phyloP scores from a whole-genome alignment of 2,113 vertebrate species.

The Caranx melampygus region DNA sequence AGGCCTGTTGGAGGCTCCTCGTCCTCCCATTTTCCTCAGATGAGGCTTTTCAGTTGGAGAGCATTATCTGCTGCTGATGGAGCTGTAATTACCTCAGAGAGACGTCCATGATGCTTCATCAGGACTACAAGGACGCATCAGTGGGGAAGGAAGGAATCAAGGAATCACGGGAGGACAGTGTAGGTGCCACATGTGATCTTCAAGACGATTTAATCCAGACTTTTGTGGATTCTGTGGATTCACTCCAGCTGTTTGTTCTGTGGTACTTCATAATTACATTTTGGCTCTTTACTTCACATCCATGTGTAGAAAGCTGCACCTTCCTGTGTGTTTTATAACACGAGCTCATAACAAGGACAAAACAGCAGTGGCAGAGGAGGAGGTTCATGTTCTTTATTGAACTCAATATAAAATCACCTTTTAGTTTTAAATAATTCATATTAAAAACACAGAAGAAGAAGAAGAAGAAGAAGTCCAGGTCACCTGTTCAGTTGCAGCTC shows the following conservation, averaged over 20 bases:
- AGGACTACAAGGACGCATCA: conserved; percentile 22
- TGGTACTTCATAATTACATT: background rate
- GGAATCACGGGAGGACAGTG: background rate
- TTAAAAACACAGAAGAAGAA: too few species aligned
- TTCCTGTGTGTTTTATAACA: background rate
- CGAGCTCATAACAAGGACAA: too few species aligned
- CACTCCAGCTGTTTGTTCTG: background rate
- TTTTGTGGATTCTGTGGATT: background rate
- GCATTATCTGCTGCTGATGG: conserved; percentile 58
- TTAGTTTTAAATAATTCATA: too few species aligned
- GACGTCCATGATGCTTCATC: conserved; percentile 33
- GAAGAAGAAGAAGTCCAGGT: too few species aligned
- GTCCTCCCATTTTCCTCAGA: conserved; percentile 55
- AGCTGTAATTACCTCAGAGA: conserved; percentile 59
- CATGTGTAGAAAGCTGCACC: background rate
- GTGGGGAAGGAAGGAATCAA: background rate
- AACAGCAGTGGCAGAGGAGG: background rate
- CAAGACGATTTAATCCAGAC: background rate
- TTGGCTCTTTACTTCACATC: background rate
- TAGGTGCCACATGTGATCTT: background rate
- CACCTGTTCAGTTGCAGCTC: too few species aligned
- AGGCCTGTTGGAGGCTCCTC: conserved; percentile 40
- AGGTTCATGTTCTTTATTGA: too few species aligned
- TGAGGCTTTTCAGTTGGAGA: conserved; percentile 57
- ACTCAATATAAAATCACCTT: too few species aligned